Conservation (phyloP, 2,797 vertebrate species). For the Chiloscyllium punctatum region DNA sequence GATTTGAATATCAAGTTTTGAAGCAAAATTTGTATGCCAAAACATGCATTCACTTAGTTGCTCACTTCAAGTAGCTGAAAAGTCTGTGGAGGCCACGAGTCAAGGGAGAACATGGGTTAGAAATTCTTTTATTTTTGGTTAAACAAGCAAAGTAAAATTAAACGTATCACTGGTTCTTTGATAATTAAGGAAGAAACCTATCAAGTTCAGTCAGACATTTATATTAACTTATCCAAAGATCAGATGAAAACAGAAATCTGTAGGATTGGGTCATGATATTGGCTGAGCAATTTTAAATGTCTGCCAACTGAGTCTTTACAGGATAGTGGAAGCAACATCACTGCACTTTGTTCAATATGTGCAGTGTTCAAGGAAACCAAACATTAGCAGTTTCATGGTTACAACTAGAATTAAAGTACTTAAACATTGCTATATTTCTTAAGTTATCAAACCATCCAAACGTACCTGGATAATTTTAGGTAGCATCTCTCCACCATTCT, state of each 20-base stretch:
- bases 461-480: constrained; percentile 90
- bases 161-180: not conserved
- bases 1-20: not conserved
- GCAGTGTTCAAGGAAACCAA: not conserved
- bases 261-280: not conserved
- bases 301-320: not conserved
- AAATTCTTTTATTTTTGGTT: not conserved
- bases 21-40: not conserved
- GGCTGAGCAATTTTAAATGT: not conserved
- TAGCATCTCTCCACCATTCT: constrained; percentile 85
- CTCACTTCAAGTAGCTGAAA: not conserved
- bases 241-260: not conserved
- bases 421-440: not conserved
- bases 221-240: not conserved
- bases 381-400: not conserved
- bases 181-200: not conserved
- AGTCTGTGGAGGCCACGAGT: not conserved
- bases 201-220: not conserved
- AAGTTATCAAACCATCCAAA: not conserved
- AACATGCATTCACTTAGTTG: not conserved
- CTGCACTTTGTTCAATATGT: not conserved
- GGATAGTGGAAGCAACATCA: not conserved
- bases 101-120: not conserved
- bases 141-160: not conserved
- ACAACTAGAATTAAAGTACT: not conserved